Conservation (phyloP, 2,888 invertebrate species). For the Dryocosmus kuriphilus region DNA sequence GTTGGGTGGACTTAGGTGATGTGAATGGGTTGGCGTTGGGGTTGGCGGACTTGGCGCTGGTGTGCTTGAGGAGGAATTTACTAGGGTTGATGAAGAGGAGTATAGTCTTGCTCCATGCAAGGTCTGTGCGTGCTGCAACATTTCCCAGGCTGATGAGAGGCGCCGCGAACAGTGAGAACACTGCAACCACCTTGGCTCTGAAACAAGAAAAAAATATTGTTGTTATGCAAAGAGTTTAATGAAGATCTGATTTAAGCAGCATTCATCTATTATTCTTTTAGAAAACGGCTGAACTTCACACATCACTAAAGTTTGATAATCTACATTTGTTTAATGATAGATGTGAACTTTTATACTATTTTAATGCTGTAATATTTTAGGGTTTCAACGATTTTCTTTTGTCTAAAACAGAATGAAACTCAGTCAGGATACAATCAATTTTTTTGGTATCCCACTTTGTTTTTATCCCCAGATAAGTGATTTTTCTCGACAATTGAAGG, state of each 20-base stretch:
- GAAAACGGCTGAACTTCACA: too few species aligned
- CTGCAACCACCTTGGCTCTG: slow-evolving; percentile 96
- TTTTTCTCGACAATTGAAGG: slow-evolving; percentile 22
- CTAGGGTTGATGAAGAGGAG: slow-evolving; percentile 81
- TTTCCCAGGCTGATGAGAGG: slow-evolving; percentile 95
- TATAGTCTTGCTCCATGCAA: slow-evolving; percentile 97
- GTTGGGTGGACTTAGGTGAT: slow-evolving; percentile 76
- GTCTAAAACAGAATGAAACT: not conserved
- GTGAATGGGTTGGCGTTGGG: slow-evolving; percentile 73
- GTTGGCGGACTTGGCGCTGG: slow-evolving; percentile 78
- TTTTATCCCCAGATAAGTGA: slow-evolving; percentile 14
- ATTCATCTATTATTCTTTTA: not conserved
- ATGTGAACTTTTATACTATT: not conserved
- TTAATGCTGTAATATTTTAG: not conserved
- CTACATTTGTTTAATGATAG: not conserved
- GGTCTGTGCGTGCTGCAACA: slow-evolving; percentile 96
- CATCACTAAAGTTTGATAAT: not conserved
- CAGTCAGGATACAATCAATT: not conserved
- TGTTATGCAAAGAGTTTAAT: slow-evolving; percentile 37
- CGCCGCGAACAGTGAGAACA: slow-evolving; percentile 96
- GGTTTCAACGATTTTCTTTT: not conserved
- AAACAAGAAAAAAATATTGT: slow-evolving; percentile 73
- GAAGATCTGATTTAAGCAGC: not conserved
- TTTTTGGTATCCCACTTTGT: not conserved
- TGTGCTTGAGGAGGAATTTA: slow-evolving; percentile 75